phyloP scores from a whole-genome alignment of 2,888 invertebrate genomes.

The Netelia virgata region DNA sequence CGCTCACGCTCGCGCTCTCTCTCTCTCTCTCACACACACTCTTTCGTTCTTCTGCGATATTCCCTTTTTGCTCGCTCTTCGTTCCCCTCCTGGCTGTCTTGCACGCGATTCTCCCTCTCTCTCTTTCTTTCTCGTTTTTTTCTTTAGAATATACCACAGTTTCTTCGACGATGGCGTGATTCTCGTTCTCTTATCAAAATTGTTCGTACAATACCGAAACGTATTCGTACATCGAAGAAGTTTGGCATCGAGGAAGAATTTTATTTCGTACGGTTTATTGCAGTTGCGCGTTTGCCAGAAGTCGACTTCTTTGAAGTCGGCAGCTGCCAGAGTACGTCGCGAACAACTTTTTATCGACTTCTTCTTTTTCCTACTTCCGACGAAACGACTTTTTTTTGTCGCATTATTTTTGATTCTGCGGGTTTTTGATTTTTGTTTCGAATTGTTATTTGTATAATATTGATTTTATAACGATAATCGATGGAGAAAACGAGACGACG shows the following conservation, averaged over 20 bases:
- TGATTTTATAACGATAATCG: too few relatives aligned
- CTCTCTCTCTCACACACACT: slow-evolving; percentile 59
- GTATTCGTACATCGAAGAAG: not conserved
- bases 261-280: not conserved
- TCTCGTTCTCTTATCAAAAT: slow-evolving; percentile 48
- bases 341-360: too few relatives aligned
- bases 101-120: slow-evolving; percentile 5
- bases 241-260: slow-evolving; percentile 27
- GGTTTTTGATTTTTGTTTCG: too few relatives aligned
- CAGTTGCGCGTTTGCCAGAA: too few relatives aligned
- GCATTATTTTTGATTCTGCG: too few relatives aligned
- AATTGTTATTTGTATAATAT: too few relatives aligned
- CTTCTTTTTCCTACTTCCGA: too few relatives aligned
- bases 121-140: slow-evolving; percentile 14
- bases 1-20: not conserved
- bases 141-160: not conserved
- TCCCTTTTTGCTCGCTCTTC: slow-evolving; percentile 37
- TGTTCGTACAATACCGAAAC: slow-evolving; percentile 9
- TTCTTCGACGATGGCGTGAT: slow-evolving; percentile 42
- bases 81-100: slow-evolving; percentile 8
- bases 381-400: too few relatives aligned
- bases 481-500: too few relatives aligned
- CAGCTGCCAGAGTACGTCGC: too few relatives aligned
- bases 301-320: too few relatives aligned
- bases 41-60: slow-evolving; percentile 40